Percentiles rank a stretch among this genome's conserved stretches.
These are phyloP conservation scores for Aphelenchoides avenae DNA, from an alignment of 1,140 invertebrate species.

Conservation along the genomic window DNA sequence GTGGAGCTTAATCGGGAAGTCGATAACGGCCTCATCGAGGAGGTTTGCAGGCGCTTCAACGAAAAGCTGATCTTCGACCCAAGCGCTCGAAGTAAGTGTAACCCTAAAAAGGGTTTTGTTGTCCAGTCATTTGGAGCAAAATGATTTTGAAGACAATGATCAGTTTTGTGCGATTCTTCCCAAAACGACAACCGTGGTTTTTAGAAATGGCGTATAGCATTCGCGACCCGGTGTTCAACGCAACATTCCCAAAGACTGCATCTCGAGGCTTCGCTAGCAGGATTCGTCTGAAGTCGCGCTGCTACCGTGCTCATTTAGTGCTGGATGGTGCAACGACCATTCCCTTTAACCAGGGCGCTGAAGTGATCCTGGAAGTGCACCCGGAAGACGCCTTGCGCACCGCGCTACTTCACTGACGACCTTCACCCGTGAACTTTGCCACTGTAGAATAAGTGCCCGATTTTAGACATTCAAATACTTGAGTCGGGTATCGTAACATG, in stretches of 20 bases:
- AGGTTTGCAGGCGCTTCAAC: slow-evolving; percentile 47
- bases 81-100: slow-evolving; percentile 39
- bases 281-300: slow-evolving; percentile 76
- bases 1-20: slow-evolving; percentile 55
- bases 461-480: slow-evolving; percentile 3
- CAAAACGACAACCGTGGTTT: slow-evolving; percentile 14
- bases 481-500: not conserved
- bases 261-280: slow-evolving; percentile 63
- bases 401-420: slow-evolving; percentile 54
- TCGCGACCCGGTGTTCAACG: slow-evolving; percentile 75
- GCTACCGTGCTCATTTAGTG: slow-evolving; percentile 86
- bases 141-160: not conserved
- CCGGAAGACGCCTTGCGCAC: slow-evolving; percentile 82
- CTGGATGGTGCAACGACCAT: slow-evolving; percentile 93
- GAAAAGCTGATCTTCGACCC: slow-evolving; percentile 52
- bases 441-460: slow-evolving; percentile 7
- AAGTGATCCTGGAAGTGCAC: slow-evolving; percentile 75
- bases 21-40: slow-evolving; percentile 82
- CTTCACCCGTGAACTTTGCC: no score
- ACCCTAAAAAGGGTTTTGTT: slow-evolving; percentile 1
- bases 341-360: slow-evolving; percentile 86
- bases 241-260: slow-evolving; percentile 57
- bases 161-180: not conserved
- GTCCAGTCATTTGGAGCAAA: slow-evolving; percentile 16
- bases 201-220: slow-evolving; percentile 78